Evolutionary conservation across 2,797 vertebrate genomes (phyloP).

Genomic region (Petrocephalus schoutedeni): DNA sequence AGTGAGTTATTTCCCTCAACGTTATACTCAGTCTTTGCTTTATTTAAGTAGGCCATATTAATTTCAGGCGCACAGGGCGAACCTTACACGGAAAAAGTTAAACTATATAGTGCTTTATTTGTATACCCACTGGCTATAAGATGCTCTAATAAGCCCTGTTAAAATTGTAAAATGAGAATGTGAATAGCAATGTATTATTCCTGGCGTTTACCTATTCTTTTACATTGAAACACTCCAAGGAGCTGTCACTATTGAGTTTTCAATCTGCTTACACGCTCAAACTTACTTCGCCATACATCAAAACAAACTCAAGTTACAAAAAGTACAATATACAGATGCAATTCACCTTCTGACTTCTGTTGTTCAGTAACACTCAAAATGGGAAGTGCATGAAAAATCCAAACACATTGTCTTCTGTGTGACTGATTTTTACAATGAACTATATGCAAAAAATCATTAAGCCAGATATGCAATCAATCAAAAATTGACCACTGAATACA

Average conservation of each 20-base stretch:
- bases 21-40: background rate
- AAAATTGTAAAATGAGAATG: background rate
- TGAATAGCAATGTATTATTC: background rate
- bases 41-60: background rate
- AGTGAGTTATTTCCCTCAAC: background rate
- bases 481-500: background rate
- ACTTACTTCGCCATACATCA: background rate
- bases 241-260: background rate
- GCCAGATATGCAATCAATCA: background rate
- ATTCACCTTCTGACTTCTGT: background rate
- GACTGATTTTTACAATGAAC: background rate
- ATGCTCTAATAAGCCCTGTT: no score
- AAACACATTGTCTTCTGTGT: background rate
- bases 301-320: background rate
- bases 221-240: background rate
- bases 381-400: background rate
- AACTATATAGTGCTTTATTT: background rate
- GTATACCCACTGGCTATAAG: background rate
- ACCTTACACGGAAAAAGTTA: background rate
- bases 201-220: background rate
- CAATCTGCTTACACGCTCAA: background rate
- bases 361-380: background rate
- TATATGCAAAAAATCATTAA: background rate
- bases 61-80: background rate
- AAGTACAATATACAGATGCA: background rate